These are phyloP conservation scores for Tethea ocularis DNA, from an alignment of 2,888 invertebrate species.

Conservation along the genomic window DNA sequence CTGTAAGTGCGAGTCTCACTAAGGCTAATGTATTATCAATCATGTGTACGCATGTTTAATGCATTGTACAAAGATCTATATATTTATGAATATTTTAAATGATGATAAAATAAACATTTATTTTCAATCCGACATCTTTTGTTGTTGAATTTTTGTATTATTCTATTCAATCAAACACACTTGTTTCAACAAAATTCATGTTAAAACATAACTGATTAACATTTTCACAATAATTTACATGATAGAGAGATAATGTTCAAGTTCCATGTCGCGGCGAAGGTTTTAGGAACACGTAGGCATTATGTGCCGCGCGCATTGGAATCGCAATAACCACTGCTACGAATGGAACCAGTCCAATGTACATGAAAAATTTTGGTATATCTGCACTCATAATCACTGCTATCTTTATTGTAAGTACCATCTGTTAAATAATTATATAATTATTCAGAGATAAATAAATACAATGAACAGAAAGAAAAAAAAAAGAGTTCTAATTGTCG, in stretches of 20 bases:
- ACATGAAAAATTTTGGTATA: constrained; percentile 45
- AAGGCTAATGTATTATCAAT: constrained; percentile 56
- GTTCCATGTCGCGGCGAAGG: constrained; percentile 31
- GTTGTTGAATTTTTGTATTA: constrained; percentile 14
- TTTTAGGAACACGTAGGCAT: constrained; percentile 48
- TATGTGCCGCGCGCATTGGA: constrained; percentile 57
- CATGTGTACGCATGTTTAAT: constrained; percentile 70
- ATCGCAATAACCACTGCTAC: constrained; percentile 44
- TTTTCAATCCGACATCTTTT: constrained; percentile 69
- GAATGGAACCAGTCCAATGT: constrained; percentile 48
- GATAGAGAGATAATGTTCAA: constrained; percentile 12
- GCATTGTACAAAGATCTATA: constrained; percentile 82
- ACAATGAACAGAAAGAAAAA: too few species aligned
- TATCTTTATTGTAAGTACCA: constrained; percentile 46
- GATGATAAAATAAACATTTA: constrained; percentile 82
- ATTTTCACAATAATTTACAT: neutral
- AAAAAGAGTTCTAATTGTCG: too few species aligned
- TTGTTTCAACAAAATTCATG: neutral
- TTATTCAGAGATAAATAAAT: too few species aligned
- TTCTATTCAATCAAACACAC: neutral
- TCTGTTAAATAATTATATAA: constrained; percentile 38
- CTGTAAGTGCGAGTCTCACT: constrained; percentile 60
- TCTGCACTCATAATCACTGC: constrained; percentile 42
- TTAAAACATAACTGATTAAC: neutral
- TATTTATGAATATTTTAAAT: constrained; percentile 81